phyloP scores from a whole-genome alignment of 2,797 vertebrate genomes.

The Poecilia wingei region DNA sequence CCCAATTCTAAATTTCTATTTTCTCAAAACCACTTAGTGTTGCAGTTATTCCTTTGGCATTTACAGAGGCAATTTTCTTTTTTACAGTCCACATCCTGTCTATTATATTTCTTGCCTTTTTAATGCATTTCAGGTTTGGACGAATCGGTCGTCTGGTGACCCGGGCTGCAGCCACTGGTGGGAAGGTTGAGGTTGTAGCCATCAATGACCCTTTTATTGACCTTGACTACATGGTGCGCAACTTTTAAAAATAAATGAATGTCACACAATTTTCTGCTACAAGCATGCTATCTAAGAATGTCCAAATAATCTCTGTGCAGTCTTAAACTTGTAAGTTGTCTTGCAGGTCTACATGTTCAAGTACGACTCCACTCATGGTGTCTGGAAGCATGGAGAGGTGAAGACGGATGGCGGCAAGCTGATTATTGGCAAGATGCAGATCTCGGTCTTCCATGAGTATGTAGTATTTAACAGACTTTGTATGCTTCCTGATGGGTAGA shows the following conservation, averaged over 20 bases:
- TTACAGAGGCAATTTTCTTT: not conserved
- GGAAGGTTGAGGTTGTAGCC: constrained; percentile 88
- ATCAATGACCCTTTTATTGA: constrained; percentile 99
- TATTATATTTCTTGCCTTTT: not conserved
- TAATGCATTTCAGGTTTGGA: constrained; percentile 86
- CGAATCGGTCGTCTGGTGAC: constrained; percentile 97
- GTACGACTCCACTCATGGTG: constrained; percentile 97
- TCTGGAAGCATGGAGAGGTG: constrained; percentile 83
- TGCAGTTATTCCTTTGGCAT: not conserved
- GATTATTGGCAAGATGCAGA: constrained; percentile 85
- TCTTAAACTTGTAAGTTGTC: not conserved
- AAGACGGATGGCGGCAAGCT: constrained; percentile 90
- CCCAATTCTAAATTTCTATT: not conserved
- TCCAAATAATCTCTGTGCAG: not conserved
- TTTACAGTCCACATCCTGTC: not conserved
- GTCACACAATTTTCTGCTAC: not conserved
- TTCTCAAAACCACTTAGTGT: not conserved
- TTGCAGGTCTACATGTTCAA: constrained; percentile 97
- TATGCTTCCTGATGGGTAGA: constrained; percentile 7
- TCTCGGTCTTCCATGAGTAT: constrained; percentile 94
- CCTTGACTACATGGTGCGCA: constrained; percentile 93
- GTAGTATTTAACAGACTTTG: constrained; percentile 32
- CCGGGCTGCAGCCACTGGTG: constrained; percentile 83
- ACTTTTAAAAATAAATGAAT: not conserved
- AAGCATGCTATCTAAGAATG: not conserved